Percentiles rank a stretch among this genome's conserved stretches.
Conservation (phyloP, 2,888 invertebrate species). For the Sphaerophoria taeniata region DNA sequence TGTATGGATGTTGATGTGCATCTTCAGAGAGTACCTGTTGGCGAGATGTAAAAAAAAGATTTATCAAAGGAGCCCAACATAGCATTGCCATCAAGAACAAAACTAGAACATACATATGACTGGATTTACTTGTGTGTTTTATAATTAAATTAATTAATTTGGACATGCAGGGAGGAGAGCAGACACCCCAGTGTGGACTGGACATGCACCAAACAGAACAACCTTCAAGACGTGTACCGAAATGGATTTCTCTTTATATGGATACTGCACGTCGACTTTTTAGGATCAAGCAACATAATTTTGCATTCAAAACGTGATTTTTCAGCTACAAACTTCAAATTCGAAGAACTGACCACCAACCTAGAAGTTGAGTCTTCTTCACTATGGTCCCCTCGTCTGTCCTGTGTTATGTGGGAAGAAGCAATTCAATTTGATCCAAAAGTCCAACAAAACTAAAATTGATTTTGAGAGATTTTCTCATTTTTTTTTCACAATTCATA, state of each 20-base stretch:
- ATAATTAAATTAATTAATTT: conserved; percentile 76
- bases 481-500: conserved; percentile 20
- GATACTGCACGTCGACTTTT: conserved; percentile 53
- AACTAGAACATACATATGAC: neutral
- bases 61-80: no score
- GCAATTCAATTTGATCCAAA: conserved; percentile 29
- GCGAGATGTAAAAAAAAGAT: conserved; percentile 48
- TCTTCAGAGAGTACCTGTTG: conserved; percentile 85
- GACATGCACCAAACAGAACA: conserved; percentile 41
- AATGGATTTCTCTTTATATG: conserved; percentile 11
- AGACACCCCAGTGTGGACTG: conserved; percentile 34
- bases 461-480: conserved; percentile 65
- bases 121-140: conserved; percentile 36
- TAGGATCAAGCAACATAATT: conserved; percentile 61
- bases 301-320: conserved; percentile 74
- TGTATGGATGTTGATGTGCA: conserved; percentile 85
- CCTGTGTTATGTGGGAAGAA: conserved; percentile 50
- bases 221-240: conserved; percentile 23
- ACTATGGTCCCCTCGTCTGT: neutral
- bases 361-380: neutral
- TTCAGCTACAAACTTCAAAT: conserved; percentile 32
- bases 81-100: conserved; percentile 47
- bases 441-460: conserved; percentile 59
- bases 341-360: neutral
- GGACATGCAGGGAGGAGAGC: conserved; percentile 33